A percentile compares a stretch with the other conserved stretches of the same genome.
Evolutionary conservation across 2,113 vertebrate species (phyloP).

Genomic region (Halcyon senegalensis): DNA sequence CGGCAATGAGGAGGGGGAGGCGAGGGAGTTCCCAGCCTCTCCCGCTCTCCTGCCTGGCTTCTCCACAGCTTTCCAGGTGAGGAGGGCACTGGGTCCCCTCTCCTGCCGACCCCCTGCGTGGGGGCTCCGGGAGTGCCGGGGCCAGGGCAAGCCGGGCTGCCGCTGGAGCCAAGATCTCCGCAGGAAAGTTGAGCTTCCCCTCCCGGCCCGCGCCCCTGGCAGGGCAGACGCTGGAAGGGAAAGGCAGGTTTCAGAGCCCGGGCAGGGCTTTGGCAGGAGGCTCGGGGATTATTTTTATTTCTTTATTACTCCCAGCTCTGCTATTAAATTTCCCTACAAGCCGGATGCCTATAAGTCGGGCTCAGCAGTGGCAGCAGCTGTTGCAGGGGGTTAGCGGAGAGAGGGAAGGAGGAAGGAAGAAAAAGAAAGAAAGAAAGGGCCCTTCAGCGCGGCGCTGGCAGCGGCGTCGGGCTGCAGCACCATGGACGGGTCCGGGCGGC

Average conservation of each 20-base stretch:
- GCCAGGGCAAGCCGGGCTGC: background rate
- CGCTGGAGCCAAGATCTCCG: background rate
- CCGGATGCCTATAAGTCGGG: background rate
- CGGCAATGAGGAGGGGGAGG: background rate
- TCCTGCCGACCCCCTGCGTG: fast-evolving
- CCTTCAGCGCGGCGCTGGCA: background rate
- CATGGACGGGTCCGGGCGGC: background rate
- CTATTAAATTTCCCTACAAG: background rate
- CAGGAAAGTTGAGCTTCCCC: background rate
- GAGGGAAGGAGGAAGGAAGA: no score
- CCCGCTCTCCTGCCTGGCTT: background rate
- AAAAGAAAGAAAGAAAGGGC: no score
- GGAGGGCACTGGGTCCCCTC: background rate
- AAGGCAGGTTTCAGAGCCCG: background rate
- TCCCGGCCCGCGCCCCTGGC: no score
- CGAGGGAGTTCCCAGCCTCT: background rate
- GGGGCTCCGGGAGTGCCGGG: background rate
- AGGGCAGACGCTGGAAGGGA: background rate
- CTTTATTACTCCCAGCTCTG: background rate
- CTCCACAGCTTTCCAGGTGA: background rate
- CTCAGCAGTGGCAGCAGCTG: background rate
- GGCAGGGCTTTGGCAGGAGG: background rate
- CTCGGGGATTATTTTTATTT: background rate
- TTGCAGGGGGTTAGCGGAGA: background rate
- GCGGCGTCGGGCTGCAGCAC: background rate